phyloP scores from a whole-genome alignment of 2,797 vertebrate species.

The Cynodonichthys magdalenae region DNA sequence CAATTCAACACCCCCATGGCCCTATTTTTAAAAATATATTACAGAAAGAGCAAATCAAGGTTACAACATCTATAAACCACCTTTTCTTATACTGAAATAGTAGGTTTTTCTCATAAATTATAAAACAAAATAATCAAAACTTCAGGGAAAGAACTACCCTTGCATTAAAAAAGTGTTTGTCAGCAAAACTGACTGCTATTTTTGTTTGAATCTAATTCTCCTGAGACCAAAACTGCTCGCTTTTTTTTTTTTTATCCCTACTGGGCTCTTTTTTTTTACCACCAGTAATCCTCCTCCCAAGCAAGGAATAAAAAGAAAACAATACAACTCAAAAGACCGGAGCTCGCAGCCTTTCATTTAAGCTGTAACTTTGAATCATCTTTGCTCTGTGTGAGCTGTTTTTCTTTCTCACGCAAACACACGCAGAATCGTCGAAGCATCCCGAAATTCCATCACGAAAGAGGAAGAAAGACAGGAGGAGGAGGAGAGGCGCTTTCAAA shows the following conservation, averaged over 20 bases:
- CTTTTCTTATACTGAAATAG: conserved; percentile 19
- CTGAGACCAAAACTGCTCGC: conserved; percentile 60
- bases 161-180: conserved; percentile 71
- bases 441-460: conserved; percentile 66
- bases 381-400: conserved; percentile 69
- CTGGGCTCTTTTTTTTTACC: conserved; percentile 39
- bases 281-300: conserved; percentile 49
- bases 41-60: conserved; percentile 6
- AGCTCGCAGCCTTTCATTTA: conserved; percentile 75
- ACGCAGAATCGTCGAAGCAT: conserved; percentile 61
- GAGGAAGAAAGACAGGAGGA: conserved; percentile 58
- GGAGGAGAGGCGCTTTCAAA: conserved; percentile 65
- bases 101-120: conserved; percentile 45
- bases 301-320: conserved; percentile 70
- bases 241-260: conserved; percentile 62
- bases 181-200: conserved; percentile 74
- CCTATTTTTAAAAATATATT: conserved; percentile 38
- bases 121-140: conserved; percentile 59
- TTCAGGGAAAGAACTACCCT: conserved; percentile 42
- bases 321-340: conserved; percentile 68
- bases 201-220: conserved; percentile 73
- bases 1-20: conserved; percentile 8
- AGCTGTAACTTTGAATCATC: conserved; percentile 72
- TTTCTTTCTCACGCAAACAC: conserved; percentile 41
- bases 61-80: neutral